phyloP scores from a whole-genome alignment of 2,888 invertebrate genomes.

The Oconnorella tubifera region DNA sequence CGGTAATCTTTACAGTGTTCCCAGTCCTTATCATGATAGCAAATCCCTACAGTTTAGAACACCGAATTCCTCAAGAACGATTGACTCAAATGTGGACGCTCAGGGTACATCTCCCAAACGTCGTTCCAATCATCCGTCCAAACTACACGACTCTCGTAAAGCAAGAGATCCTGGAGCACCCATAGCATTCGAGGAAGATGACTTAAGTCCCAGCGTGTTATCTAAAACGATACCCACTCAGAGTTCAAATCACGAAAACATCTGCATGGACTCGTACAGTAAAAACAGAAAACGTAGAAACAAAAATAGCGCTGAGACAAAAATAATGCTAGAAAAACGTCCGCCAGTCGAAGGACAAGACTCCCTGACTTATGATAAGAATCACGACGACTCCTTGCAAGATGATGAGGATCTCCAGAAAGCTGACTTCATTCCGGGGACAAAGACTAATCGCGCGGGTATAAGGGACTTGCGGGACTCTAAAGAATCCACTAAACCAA shows the following conservation, averaged over 20 bases:
- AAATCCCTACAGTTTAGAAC: background rate
- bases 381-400: too few relatives aligned
- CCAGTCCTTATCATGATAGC: background rate
- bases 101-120: too few relatives aligned
- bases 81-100: too few relatives aligned
- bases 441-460: conserved; percentile 8
- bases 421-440: conserved; percentile 22
- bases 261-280: conserved; percentile 21
- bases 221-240: background rate
- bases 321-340: conserved; percentile 23
- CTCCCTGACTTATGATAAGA: conserved; percentile 24
- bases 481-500: background rate
- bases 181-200: conserved; percentile 26
- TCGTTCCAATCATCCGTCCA: background rate
- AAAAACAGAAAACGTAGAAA: conserved; percentile 14
- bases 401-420: conserved; percentile 10
- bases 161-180: conserved; percentile 18
- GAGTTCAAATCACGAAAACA: conserved; percentile 17
- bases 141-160: background rate
- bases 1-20: background rate
- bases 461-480: conserved; percentile 7
- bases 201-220: conserved; percentile 22
- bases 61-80: background rate
- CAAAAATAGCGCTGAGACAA: conserved; percentile 5
- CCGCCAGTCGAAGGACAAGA: conserved; percentile 37